phyloP scores from a whole-genome alignment of 2,113 vertebrate genomes.

The Equus przewalskii region DNA sequence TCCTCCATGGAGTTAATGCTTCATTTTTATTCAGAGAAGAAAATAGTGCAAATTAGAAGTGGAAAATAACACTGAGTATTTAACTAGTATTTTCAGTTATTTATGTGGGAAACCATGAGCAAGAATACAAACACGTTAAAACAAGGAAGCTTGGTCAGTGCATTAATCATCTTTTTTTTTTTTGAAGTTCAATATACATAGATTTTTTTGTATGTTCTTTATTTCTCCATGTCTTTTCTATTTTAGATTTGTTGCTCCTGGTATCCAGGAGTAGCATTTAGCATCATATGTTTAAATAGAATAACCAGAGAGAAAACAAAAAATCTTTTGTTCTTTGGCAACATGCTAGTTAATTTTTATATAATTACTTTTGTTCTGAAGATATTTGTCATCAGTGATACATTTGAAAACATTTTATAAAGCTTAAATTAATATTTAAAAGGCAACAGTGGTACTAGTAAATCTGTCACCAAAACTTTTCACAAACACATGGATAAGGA shows the following conservation, averaged over 20 bases:
- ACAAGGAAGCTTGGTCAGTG: neutral
- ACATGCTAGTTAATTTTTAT: neutral
- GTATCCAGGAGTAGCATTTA: neutral
- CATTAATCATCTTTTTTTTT: neutral
- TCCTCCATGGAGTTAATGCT: neutral
- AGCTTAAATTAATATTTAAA: neutral
- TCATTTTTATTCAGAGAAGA: conserved; percentile 47
- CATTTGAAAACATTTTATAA: neutral
- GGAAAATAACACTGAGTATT: neutral
- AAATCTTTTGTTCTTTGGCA: neutral
- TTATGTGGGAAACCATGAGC: neutral
- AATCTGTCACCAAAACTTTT: neutral
- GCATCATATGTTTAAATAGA: neutral
- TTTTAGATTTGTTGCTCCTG: neutral
- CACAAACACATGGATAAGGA: no score
- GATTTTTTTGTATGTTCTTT: neutral
- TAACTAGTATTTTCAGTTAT: neutral
- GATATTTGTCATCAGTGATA: neutral
- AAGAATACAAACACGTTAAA: conserved; percentile 31
- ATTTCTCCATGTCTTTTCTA: neutral
- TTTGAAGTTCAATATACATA: neutral
- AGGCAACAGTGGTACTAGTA: neutral
- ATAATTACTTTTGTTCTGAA: conserved; percentile 39
- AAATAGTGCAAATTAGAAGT: neutral
- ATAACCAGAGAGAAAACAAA: neutral